Evolutionary conservation across 2,797 vertebrate genomes (phyloP).

Genomic region (Characodon lateralis): DNA sequence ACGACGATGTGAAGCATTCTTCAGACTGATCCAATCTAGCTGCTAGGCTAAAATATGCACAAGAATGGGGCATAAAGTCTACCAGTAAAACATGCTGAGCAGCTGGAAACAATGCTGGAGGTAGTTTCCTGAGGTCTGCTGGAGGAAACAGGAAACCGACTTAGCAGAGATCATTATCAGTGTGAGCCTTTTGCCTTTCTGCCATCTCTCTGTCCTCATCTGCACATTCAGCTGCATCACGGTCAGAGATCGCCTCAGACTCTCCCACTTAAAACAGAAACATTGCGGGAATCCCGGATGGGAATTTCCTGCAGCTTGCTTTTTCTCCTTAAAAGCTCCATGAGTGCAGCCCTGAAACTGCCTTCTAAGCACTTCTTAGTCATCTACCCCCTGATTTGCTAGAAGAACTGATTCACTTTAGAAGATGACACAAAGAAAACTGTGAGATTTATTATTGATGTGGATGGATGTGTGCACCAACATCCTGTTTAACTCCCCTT

Average conservation of each 20-base stretch:
- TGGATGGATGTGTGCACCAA: slow-evolving; percentile 30
- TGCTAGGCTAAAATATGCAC: slow-evolving; percentile 23
- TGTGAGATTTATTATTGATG: slow-evolving; percentile 65
- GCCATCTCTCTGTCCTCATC: slow-evolving; percentile 35
- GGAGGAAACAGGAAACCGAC: slow-evolving; percentile 74
- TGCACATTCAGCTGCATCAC: slow-evolving; percentile 31
- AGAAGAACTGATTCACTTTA: slow-evolving; percentile 46
- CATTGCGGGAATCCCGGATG: slow-evolving; percentile 15
- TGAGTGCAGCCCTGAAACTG: slow-evolving; percentile 52
- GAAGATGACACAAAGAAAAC: slow-evolving; percentile 61
- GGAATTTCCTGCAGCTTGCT: slow-evolving; percentile 61
- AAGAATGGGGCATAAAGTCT: slow-evolving; percentile 22
- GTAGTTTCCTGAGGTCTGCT: slow-evolving; percentile 24
- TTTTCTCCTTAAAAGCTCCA: slow-evolving; percentile 50
- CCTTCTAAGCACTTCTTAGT: slow-evolving; percentile 58
- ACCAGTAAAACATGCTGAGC: slow-evolving; percentile 15
- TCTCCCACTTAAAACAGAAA: slow-evolving; percentile 41
- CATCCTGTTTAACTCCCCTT: slow-evolving; percentile 24
- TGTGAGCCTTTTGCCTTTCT: slow-evolving; percentile 31
- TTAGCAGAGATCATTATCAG: slow-evolving; percentile 60
- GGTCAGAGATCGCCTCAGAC: slow-evolving; percentile 66
- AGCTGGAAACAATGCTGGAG: slow-evolving; percentile 32
- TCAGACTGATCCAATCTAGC: not conserved
- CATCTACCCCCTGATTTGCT: slow-evolving; percentile 11
- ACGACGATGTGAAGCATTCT: not conserved